phyloP scores from a whole-genome alignment of 35 echinoderm and acorn worm genomes.

The Ophioderma brevispina region DNA sequence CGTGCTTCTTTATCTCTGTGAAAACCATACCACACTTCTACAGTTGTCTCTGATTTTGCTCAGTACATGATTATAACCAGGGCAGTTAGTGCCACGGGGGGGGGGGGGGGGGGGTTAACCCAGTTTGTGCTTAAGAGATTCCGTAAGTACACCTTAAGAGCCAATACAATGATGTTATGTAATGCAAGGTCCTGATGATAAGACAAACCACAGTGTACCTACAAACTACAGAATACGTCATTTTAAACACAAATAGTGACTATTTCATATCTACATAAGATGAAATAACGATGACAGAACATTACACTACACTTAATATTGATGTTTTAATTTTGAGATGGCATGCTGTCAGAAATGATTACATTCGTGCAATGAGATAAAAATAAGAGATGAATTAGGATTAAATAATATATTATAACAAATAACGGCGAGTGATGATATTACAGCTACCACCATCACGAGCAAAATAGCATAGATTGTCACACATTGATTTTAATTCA shows the following conservation, averaged over 20 bases:
- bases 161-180: background rate
- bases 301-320: background rate
- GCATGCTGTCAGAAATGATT: background rate
- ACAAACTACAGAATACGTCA: background rate
- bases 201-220: background rate
- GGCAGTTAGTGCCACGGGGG: no score
- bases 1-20: no score
- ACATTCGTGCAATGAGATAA: background rate
- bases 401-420: background rate
- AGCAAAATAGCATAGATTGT: no score
- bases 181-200: background rate
- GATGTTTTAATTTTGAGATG: background rate
- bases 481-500: no score
- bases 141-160: no score
- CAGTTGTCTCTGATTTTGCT: no score
- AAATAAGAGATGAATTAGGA: background rate
- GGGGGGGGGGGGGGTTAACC: no score
- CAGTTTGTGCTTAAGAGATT: no score
- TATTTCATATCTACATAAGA: background rate
- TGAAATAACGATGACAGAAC: background rate
- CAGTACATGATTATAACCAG: no score
- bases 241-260: background rate
- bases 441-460: no score
- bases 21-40: no score
- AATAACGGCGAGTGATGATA: background rate